phyloP scores from a whole-genome alignment of 2,113 vertebrate species.

The Cheirogaleus medius region DNA sequence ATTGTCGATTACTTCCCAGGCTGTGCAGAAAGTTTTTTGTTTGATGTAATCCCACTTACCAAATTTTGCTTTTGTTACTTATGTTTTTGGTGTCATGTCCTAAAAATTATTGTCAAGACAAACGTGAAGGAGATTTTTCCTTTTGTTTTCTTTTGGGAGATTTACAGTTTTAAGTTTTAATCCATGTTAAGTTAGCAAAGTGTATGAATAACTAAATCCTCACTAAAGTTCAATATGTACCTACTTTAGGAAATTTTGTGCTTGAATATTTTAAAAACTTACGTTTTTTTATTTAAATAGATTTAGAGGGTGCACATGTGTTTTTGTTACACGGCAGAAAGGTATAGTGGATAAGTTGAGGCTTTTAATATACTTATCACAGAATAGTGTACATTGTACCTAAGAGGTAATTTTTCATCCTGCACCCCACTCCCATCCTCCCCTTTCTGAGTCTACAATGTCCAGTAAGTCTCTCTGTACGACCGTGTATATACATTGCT shows the following conservation, averaged over 20 bases:
- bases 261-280: not conserved
- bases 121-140: not conserved
- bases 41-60: not conserved
- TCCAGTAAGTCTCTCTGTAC: no score
- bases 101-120: not conserved
- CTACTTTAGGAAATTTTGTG: not conserved
- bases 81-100: not conserved
- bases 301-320: no score
- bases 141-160: not conserved
- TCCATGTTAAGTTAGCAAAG: not conserved
- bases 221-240: not conserved
- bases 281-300: no score
- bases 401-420: no score
- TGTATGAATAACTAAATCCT: not conserved
- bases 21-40: not conserved
- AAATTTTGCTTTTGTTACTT: not conserved
- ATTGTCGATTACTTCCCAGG: not conserved
- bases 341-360: no score
- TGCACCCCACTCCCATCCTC: no score
- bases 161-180: not conserved
- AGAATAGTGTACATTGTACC: no score
- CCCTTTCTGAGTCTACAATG: no score
- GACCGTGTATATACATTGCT: no score
- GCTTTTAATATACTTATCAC: no score
- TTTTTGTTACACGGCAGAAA: no score